Conservation (phyloP, 2,113 vertebrate species). For the Psettodes erumei region DNA sequence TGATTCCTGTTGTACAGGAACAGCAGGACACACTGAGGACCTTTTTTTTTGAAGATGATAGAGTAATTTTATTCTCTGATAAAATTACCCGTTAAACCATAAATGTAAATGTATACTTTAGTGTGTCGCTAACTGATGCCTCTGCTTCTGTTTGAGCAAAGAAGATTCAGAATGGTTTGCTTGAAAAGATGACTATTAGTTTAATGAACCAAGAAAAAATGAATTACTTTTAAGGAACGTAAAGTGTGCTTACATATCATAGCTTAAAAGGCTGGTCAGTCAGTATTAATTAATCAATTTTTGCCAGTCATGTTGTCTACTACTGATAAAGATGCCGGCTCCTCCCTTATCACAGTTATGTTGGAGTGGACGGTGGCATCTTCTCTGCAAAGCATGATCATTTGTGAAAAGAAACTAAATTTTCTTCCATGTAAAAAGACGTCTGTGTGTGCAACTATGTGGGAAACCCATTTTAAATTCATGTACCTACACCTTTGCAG, state of each 20-base stretch:
- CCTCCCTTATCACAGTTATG: conserved; percentile 1
- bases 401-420: no score
- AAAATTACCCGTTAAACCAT: background rate
- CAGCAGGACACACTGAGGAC: background rate
- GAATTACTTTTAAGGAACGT: background rate
- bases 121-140: no score
- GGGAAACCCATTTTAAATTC: background rate
- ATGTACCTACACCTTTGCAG: background rate
- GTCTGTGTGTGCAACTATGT: background rate
- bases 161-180: background rate
- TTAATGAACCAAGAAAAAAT: no score
- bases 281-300: background rate
- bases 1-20: background rate
- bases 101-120: background rate
- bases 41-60: background rate
- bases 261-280: background rate
- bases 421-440: background rate
- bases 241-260: background rate
- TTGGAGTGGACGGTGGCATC: background rate
- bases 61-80: background rate
- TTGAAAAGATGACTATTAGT: background rate
- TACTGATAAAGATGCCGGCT: conserved; percentile 10
- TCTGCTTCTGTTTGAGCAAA: background rate
- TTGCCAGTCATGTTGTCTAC: conserved; percentile 3
- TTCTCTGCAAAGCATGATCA: background rate